Evolutionary conservation across 2,113 vertebrate genomes (phyloP).

Genomic region (Solea senegalensis): DNA sequence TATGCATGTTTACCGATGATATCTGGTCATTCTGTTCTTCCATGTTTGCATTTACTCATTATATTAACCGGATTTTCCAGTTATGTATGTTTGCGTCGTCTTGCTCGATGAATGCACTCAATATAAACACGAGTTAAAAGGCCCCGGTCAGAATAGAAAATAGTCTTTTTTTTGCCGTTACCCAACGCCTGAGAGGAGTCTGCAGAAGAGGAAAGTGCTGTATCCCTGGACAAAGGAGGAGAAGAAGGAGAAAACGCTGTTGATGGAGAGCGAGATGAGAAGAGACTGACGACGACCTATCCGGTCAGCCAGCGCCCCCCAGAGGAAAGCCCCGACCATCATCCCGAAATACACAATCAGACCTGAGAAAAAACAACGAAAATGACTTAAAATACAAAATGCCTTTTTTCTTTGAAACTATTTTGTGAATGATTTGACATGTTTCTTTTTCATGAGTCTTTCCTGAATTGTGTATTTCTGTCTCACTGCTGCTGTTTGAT

Average conservation of each 20-base stretch:
- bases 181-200: slow-evolving; percentile 96
- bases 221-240: slow-evolving; percentile 99
- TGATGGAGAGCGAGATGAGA: slow-evolving; percentile 98
- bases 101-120: background rate
- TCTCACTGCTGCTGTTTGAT: too few species aligned
- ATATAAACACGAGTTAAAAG: background rate
- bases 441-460: too few species aligned
- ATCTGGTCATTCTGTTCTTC: too few species aligned
- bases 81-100: too few species aligned
- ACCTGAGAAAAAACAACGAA: slow-evolving; percentile 73
- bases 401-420: background rate
- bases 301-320: slow-evolving; percentile 94
- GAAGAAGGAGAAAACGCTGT: slow-evolving; percentile 97
- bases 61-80: too few species aligned
- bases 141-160: background rate
- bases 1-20: too few species aligned
- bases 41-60: too few species aligned
- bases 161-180: slow-evolving; percentile 65
- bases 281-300: slow-evolving; percentile 95
- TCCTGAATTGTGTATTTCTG: too few species aligned
- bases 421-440: too few species aligned
- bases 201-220: slow-evolving; percentile 96
- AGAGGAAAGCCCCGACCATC: slow-evolving; percentile 98
- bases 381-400: background rate
- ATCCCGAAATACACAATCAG: slow-evolving; percentile 95